Evolutionary conservation across 2,113 vertebrate genomes (phyloP), one percentile per base, ranked within the genome.

Genomic region (Ranitomeya imitator): DNA sequence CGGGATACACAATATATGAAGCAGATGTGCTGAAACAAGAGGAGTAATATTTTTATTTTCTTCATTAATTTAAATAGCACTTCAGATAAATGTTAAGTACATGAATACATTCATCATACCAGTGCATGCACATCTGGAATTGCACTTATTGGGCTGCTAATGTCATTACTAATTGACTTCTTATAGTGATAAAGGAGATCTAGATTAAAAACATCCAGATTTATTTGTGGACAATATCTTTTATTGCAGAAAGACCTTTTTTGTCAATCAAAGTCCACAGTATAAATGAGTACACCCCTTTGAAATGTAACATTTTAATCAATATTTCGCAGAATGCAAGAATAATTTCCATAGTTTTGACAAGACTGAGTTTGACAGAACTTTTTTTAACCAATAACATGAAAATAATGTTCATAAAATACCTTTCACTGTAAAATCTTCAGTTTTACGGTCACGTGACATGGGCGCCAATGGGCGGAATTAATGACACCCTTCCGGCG

Each of bases 21-120:
- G 57, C 79, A 80, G 79, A 80, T 80, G 79, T 80, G 79, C 54
- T 80, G n/a, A 80, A 60, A 59, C 60, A 23, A 60, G 15, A 12
- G 37, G 0, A 80, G 55, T 2, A 57, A 60, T 60, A 59, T 59
- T 80, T 31, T 59, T 80, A 57, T 80, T 80, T 80, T 55, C 54
- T 60, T 59, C 55, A 59, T 57, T 60, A 57, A 37, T 59, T 80
- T 80, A 80, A 80, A 80, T 60, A 59, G 55, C 79, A 80, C 55
- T 37, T 80, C 55, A 31, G 14, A 31, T 59, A 26, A 80, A 15
- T 79, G 55, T 80, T 60, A 59, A 21, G 6, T 52, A 59, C 55
- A 79, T 23, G 2, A 57, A 26, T 26, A 19, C 55, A 80, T 59
- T 31, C 14, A 59, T 80, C 23, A 59, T 26, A 80, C 16, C 2